Evolutionary conservation across 2,797 vertebrate genomes (phyloP).

Genomic region (Monodelphis domestica): DNA sequence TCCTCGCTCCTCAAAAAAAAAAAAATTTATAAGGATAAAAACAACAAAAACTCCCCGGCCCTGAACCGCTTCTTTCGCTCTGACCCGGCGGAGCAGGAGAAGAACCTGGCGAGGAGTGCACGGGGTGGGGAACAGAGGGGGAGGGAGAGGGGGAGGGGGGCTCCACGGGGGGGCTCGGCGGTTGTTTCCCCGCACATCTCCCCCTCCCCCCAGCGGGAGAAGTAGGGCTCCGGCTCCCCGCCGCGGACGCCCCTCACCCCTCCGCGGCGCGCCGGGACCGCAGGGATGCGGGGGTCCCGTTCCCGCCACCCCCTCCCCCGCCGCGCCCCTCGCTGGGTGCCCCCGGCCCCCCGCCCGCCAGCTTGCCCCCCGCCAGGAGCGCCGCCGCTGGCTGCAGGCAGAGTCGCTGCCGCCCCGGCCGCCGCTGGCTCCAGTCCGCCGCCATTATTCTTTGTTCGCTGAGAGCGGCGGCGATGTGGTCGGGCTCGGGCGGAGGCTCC

Average conservation of each 20-base stretch:
- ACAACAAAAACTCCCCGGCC: not conserved
- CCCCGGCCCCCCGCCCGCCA: constrained; percentile 61
- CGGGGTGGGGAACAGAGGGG: constrained; percentile 55
- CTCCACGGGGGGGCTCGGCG: constrained; percentile 74
- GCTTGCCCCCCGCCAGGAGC: constrained; percentile 77
- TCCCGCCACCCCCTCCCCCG: constrained; percentile 34
- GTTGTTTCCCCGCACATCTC: constrained; percentile 64
- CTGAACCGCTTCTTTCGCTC: not conserved
- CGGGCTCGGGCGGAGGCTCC: constrained; percentile 76
- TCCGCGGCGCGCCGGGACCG: constrained; percentile 4
- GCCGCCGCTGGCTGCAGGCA: constrained; percentile 79
- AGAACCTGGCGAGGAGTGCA: constrained; percentile 11
- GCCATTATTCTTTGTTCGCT: constrained; percentile 88
- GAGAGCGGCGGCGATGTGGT: constrained; percentile 82
- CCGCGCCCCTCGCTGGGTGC: constrained; percentile 53
- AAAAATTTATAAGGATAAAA: not conserved
- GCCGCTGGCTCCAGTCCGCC: constrained; percentile 82
- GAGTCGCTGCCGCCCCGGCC: constrained; percentile 75
- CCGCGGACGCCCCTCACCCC: constrained; percentile 23
- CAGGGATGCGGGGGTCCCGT: constrained; percentile 75
- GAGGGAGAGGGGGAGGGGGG: constrained; percentile 60
- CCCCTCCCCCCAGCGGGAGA: constrained; percentile 76
- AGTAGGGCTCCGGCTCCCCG: constrained; percentile 72
- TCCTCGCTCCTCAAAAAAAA: constrained; percentile 51
- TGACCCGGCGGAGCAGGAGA: constrained; percentile 25